A percentile compares a stretch with the other conserved stretches of the same genome.
phyloP scores from a whole-genome alignment of 2,797 vertebrate genomes.

The Danio tinwini region DNA sequence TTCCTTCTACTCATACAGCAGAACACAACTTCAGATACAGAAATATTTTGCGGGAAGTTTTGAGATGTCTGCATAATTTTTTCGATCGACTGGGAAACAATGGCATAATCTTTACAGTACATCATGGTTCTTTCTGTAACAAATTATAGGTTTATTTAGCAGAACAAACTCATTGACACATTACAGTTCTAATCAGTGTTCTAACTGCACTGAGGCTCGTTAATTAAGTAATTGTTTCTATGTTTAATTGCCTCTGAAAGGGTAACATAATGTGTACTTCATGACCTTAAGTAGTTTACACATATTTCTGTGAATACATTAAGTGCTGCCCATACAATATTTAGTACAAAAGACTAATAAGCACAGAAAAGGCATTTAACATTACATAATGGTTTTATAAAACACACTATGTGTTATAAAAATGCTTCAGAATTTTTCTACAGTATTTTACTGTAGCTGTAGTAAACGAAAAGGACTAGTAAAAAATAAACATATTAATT shows the following conservation, averaged over 20 bases:
- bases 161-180: constrained; percentile 49
- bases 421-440: too few relatives aligned
- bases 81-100: constrained; percentile 41
- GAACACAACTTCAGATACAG: constrained; percentile 45
- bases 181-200: background rate
- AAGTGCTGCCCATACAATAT: too few relatives aligned
- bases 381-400: too few relatives aligned
- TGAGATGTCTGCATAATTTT: constrained; percentile 39
- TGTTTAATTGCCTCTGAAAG: background rate
- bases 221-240: background rate
- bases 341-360: too few relatives aligned
- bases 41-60: constrained; percentile 32
- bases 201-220: constrained; percentile 1
- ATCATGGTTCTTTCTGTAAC: background rate
- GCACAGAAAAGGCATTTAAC: too few relatives aligned
- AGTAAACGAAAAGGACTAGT: background rate
- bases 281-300: too few relatives aligned
- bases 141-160: constrained; percentile 31
- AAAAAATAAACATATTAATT: too few relatives aligned
- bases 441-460: background rate
- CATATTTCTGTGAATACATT: too few relatives aligned
- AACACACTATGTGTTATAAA: too few relatives aligned
- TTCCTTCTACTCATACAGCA: constrained; percentile 48
- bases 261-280: too few relatives aligned
- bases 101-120: constrained; percentile 31